Conservation (phyloP, 2,113 vertebrate genomes). For the Rafetus swinhoei region DNA sequence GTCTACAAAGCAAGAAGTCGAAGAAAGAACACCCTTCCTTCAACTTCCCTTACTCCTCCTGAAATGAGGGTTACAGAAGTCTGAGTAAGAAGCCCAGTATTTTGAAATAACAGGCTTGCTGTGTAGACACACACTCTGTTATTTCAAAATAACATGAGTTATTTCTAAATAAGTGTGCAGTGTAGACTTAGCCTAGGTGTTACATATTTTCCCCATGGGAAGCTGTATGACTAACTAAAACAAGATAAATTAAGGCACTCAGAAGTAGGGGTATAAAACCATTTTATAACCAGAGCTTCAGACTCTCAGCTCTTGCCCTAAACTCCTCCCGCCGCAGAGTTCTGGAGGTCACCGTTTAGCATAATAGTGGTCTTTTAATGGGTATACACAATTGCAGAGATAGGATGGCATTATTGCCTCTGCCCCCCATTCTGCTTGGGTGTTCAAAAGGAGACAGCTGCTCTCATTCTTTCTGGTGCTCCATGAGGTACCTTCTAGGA, state of each 20-base stretch:
- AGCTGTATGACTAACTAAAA: neutral
- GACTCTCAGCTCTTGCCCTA: neutral
- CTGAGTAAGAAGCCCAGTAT: too few species aligned
- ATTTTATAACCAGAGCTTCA: neutral
- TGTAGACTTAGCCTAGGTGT: too few species aligned
- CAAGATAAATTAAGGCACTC: neutral
- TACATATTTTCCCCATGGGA: neutral
- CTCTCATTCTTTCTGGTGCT: neutral
- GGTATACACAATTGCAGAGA: neutral
- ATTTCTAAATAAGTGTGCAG: too few species aligned
- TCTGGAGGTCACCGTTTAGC: neutral
- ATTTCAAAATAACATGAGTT: too few species aligned
- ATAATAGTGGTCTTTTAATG: neutral
- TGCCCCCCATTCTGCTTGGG: neutral
- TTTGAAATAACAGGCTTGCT: too few species aligned
- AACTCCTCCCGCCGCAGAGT: neutral
- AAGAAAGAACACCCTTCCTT: too few species aligned
- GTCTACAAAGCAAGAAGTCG: too few species aligned
- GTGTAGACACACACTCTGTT: too few species aligned
- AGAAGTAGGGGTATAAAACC: neutral
- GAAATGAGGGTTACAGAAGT: too few species aligned
- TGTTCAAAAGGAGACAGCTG: neutral
- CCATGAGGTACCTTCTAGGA: neutral
- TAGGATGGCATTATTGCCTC: accelerated
- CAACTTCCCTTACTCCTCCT: too few species aligned